phyloP scores from a whole-genome alignment of 1,140 invertebrate species.

The Hesperophylax magnus region DNA sequence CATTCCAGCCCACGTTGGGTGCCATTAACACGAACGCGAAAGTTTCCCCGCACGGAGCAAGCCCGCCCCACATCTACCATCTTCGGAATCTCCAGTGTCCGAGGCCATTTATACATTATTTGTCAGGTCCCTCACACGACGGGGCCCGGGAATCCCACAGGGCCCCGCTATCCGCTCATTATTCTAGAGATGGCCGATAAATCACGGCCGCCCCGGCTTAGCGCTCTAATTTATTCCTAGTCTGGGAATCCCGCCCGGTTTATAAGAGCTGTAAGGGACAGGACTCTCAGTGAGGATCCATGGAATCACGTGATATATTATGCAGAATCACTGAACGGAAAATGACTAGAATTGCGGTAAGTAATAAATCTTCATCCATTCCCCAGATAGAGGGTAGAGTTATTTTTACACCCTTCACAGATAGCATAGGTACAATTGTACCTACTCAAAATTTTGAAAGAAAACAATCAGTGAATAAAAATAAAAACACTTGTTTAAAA shows the following conservation, averaged over 20 bases:
- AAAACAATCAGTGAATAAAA: too few species aligned
- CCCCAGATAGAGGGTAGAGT: too few species aligned
- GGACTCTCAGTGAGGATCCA: slow-evolving; percentile 32
- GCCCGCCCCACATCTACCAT: not conserved
- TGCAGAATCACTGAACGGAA: not conserved
- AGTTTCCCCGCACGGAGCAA: too few species aligned
- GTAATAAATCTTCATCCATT: too few species aligned
- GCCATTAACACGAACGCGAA: too few species aligned
- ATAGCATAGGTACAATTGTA: too few species aligned
- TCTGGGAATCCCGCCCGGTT: not conserved
- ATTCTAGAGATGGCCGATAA: slow-evolving; percentile 28
- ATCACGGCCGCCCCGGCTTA: slow-evolving; percentile 8
- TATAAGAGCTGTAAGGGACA: slow-evolving; percentile 32
- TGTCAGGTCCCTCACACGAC: slow-evolving; percentile 9
- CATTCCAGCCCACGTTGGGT: too few species aligned
- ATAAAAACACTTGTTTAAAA: too few species aligned
- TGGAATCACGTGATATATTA: slow-evolving; percentile 14
- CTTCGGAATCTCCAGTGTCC: not conserved
- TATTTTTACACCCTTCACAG: too few species aligned
- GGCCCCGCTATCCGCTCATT: slow-evolving; percentile 8
- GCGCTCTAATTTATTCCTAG: slow-evolving; percentile 22
- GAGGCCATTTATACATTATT: slow-evolving; percentile 23
- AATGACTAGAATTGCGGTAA: too few species aligned
- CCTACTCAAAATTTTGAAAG: too few species aligned
- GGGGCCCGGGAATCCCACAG: not conserved